Base-by-base conservation (phyloP, 92 coral and sea anemone genomes). In the Palythoa caribaeorum region DNA sequence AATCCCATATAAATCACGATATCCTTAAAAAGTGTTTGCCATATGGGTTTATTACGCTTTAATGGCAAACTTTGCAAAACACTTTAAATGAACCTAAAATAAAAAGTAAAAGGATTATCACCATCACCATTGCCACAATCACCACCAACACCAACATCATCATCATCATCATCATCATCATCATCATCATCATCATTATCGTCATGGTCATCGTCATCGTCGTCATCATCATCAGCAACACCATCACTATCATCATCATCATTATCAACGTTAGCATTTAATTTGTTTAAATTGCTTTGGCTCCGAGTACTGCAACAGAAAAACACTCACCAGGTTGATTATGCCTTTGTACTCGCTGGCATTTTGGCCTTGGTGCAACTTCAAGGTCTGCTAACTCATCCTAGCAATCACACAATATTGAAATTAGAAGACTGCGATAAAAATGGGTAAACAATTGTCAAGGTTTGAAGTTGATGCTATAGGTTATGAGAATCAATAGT, bases 361-460 rank as follows among this genome's bases (percentile, higher is more conserved):
- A 98, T 75, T 96, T 96, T 79, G 90, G 79, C 40, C 97, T 85
- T 11, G 99, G 99, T 11, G 93, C 96, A 78, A 96, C 98, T 77
- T 96, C 99, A 35, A 96, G 92, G 35, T 96, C 99, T 17, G 99
- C 99, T 52, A 96, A 87, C 86, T 96, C 99, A 88, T 96, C 99
- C 99, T 96, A 47, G 87, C 40, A 75, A 78, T 6, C 21, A 10
- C 10, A 59, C 15, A 59, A 59, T 59, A 0, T 13, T 28, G 28
- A 28, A 28, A 28, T 28, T 28, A 28, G 28, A 28, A 28, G 0
- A 28, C 28, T 28, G 28, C 0, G 28, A 28, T 28, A 28, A 28
- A 28, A 28, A 28, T 28, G 28, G 28, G 28, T 28, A 28, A 28
- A 28, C 28, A 28, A 28, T 28, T 28, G 28, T 28, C 28, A 28